These are phyloP conservation scores for Cecropterus lyciades DNA, from an alignment of 1,140 invertebrate species.

Conservation along the genomic window DNA sequence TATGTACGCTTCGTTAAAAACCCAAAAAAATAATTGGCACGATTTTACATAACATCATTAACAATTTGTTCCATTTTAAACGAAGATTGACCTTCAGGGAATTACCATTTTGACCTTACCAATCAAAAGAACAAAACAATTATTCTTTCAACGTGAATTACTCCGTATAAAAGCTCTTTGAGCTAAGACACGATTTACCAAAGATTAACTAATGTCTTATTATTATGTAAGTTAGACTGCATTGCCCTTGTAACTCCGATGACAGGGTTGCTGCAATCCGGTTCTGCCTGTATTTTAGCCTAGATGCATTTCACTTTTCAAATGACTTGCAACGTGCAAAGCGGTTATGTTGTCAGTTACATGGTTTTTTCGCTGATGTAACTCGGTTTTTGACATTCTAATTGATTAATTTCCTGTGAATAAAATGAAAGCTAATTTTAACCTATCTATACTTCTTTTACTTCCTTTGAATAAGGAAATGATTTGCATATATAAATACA, in stretches of 20 bases:
- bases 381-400: too few species aligned
- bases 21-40: too few species aligned
- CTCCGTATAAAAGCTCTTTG: slow-evolving; percentile 18
- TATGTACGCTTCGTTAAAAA: too few species aligned
- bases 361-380: too few species aligned
- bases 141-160: slow-evolving; percentile 14
- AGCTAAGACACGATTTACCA: slow-evolving; percentile 12
- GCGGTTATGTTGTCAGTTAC: too few species aligned
- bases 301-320: neutral
- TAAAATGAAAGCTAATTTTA: too few species aligned
- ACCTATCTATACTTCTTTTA: too few species aligned
- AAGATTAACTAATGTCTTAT: slow-evolving; percentile 1
- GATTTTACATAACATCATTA: neutral
- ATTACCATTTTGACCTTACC: slow-evolving; percentile 7
- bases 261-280: slow-evolving; percentile 2
- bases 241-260: slow-evolving; percentile 26
- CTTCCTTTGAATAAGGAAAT: too few species aligned
- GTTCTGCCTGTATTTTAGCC: neutral
- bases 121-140: slow-evolving; percentile 17
- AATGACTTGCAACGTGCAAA: neutral
- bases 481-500: too few species aligned
- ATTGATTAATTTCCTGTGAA: too few species aligned
- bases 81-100: neutral
- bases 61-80: slow-evolving; percentile 1
- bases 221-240: slow-evolving; percentile 21